Conservation (phyloP, 2,888 invertebrate species). For the Limnephilus marmoratus region DNA sequence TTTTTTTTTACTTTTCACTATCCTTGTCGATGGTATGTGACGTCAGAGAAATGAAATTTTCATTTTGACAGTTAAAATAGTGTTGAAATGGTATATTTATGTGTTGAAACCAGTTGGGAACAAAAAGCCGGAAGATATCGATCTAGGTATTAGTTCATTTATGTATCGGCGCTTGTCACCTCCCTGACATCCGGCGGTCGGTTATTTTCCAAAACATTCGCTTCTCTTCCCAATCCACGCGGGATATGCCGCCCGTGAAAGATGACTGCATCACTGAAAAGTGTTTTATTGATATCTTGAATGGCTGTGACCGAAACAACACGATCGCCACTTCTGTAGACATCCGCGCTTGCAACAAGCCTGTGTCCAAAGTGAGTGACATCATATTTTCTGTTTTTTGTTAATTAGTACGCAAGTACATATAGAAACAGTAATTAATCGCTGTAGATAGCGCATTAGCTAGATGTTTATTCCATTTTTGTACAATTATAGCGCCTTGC, state of each 20-base stretch:
- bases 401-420: conserved; percentile 41
- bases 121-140: too few species aligned
- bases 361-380: conserved; percentile 78
- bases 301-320: conserved; percentile 75
- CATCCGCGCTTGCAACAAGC: conserved; percentile 83
- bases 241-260: conserved; percentile 75
- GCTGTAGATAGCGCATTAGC: conserved; percentile 16
- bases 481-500: not conserved
- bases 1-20: too few species aligned
- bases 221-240: conserved; percentile 34
- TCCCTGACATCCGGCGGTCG: conserved; percentile 52
- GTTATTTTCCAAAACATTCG: conserved; percentile 50
- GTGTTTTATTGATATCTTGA: conserved; percentile 75
- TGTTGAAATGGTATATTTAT: too few species aligned
- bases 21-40: too few species aligned
- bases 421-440: conserved; percentile 31
- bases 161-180: conserved; percentile 51
- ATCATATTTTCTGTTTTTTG: conserved; percentile 66
- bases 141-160: too few species aligned
- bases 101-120: too few species aligned
- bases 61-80: too few species aligned
- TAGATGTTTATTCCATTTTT: conserved; percentile 19
- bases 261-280: conserved; percentile 75
- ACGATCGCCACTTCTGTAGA: conserved; percentile 76
- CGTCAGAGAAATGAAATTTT: too few species aligned